These are phyloP conservation scores for Dicycla oo DNA, from an alignment of 2,888 invertebrate genomes.

Conservation along the genomic window DNA sequence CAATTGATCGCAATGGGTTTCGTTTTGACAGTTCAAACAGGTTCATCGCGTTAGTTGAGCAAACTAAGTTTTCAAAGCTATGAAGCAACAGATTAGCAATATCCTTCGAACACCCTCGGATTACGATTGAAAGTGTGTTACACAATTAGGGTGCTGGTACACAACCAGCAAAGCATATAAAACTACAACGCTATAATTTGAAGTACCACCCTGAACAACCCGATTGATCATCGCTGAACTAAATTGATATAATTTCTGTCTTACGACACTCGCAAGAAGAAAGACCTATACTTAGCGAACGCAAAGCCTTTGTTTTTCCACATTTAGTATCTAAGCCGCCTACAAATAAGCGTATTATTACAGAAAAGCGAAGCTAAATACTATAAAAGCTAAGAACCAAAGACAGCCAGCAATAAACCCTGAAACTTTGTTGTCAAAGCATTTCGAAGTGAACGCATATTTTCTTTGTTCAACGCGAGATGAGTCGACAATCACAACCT, in stretches of 20 bases:
- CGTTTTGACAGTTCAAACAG: no score
- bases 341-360: conserved; percentile 44
- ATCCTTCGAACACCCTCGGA: no score
- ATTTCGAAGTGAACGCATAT: conserved; percentile 51
- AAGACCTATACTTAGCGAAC: conserved; percentile 41
- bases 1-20: no score
- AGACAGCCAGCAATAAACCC: conserved; percentile 50
- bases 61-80: no score
- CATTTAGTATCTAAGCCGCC: conserved; percentile 30
- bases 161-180: not conserved
- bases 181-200: not conserved
- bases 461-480: conserved; percentile 59
- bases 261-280: conserved; percentile 17
- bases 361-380: conserved; percentile 26
- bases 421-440: conserved; percentile 36
- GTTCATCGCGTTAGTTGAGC: no score
- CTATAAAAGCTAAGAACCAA: conserved; percentile 31
- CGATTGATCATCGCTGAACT: conserved; percentile 21
- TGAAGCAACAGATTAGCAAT: no score
- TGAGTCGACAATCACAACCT: conserved; percentile 45
- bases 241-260: conserved; percentile 45
- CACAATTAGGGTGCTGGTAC: no score
- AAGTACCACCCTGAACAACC: not conserved
- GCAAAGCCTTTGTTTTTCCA: conserved; percentile 46
- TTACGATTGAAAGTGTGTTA: no score